phyloP scores from a whole-genome alignment of 2,888 invertebrate genomes.

The Hololepta plana region DNA sequence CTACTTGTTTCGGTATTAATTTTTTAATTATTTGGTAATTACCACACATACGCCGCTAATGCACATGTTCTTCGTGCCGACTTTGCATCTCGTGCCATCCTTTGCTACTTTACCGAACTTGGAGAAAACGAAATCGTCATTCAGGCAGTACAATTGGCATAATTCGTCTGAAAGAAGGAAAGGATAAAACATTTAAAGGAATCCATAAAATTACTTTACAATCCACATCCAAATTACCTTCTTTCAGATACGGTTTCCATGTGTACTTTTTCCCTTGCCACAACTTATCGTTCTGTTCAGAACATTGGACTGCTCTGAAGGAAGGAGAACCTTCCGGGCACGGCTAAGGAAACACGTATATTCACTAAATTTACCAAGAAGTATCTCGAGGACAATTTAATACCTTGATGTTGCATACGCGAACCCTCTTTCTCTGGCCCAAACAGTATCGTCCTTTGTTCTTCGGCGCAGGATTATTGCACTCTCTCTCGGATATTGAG shows the following conservation, averaged over 20 bases:
- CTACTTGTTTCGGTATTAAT: not conserved
- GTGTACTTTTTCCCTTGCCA: constrained; percentile 26
- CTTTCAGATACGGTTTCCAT: constrained; percentile 28
- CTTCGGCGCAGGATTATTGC: constrained; percentile 42
- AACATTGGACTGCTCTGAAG: constrained; percentile 31
- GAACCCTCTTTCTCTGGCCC: constrained; percentile 39
- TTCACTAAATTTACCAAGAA: no score
- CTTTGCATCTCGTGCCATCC: constrained; percentile 45
- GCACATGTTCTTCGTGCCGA: constrained; percentile 43
- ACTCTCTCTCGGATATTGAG: constrained; percentile 34
- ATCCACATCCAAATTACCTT: no score
- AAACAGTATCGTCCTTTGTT: constrained; percentile 44
- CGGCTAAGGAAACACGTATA: no score
- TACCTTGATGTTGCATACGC: constrained; percentile 41
- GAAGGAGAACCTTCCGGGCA: constrained; percentile 27
- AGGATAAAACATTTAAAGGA: no score
- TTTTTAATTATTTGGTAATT: constrained; percentile 19
- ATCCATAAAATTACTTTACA: no score
- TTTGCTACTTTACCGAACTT: constrained; percentile 37
- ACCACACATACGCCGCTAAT: constrained; percentile 43
- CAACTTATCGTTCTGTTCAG: constrained; percentile 27
- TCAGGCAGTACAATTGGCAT: constrained; percentile 44
- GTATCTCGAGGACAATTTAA: no score
- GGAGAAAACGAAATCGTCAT: constrained; percentile 35
- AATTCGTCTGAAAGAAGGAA: constrained; percentile 24